Percentiles rank a stretch among this genome's conserved stretches.
These are phyloP conservation scores for Rissa tridactyla DNA, from an alignment of 2,113 vertebrate species.

Conservation along the genomic window DNA sequence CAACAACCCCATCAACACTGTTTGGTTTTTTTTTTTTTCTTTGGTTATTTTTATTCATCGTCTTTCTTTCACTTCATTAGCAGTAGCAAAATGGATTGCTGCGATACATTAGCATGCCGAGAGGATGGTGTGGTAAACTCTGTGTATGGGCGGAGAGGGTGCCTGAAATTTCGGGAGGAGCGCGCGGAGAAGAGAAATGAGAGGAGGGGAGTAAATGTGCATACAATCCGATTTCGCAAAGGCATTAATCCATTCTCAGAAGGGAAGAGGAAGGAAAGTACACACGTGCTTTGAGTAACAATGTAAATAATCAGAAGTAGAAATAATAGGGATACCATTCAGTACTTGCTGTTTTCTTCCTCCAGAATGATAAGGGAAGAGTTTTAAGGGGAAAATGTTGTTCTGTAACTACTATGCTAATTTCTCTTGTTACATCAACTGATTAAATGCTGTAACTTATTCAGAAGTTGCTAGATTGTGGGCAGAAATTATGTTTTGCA, in stretches of 20 bases:
- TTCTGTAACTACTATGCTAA: not conserved
- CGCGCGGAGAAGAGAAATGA: not conserved
- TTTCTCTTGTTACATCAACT: not conserved
- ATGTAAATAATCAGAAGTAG: not conserved
- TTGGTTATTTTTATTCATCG: not conserved
- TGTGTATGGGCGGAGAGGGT: not conserved
- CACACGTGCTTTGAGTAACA: not conserved
- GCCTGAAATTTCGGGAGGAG: conserved; percentile 9
- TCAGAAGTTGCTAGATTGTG: not conserved
- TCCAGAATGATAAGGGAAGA: not conserved
- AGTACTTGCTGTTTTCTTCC: not conserved
- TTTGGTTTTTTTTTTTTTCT: not conserved
- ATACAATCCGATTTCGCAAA: not conserved
- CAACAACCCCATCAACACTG: not conserved
- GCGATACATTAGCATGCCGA: not conserved
- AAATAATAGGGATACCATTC: not conserved
- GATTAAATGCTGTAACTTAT: not conserved
- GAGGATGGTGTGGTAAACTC: not conserved
- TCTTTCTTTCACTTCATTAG: conserved; percentile 6
- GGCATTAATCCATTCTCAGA: not conserved
- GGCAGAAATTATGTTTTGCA: not conserved
- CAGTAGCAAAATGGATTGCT: conserved; percentile 16
- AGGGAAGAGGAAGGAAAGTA: not conserved
- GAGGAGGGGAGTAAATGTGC: not conserved
- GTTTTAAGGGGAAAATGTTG: not conserved